These are phyloP conservation scores for Cladorhizidae sp. DNA, from an alignment of 37 sponge, comb jelly and placozoan species.

Conservation along the genomic window DNA sequence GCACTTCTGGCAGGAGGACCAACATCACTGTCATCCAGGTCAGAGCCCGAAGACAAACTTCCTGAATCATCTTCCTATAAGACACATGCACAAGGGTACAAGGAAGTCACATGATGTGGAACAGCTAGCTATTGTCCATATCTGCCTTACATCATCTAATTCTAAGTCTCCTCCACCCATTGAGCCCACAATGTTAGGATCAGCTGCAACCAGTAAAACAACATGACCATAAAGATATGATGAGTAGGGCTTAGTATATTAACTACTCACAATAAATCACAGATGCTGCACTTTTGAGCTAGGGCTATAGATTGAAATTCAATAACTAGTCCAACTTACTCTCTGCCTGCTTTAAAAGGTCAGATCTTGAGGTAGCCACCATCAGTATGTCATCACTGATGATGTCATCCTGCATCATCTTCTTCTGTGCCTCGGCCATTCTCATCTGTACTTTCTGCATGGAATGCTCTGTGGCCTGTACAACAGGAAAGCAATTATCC, in stretches of 20 bases:
- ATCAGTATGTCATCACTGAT: slow-evolving; percentile 36
- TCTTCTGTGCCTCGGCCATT: slow-evolving; percentile 84
- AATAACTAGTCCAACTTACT: no score
- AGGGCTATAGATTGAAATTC: no score
- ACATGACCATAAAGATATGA: neutral
- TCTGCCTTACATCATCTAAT: slow-evolving; percentile 28
- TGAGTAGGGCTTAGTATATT: no score
- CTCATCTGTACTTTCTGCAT: slow-evolving; percentile 79
- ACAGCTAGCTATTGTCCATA: neutral
- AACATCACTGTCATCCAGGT: neutral
- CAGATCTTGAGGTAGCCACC: slow-evolving; percentile 8
- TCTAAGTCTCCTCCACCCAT: neutral
- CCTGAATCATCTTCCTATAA: no score
- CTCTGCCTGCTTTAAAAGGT: slow-evolving; percentile 4
- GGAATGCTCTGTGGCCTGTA: slow-evolving; percentile 65
- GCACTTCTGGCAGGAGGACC: slow-evolving; percentile 46
- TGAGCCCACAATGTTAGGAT: neutral
- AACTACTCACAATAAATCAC: no score
- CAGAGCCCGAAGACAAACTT: no score
- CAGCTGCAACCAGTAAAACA: neutral
- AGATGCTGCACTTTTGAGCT: no score
- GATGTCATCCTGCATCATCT: slow-evolving; percentile 73
- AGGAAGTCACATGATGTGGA: neutral
- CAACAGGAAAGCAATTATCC: neutral
- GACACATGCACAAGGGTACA: neutral